Conservation (phyloP, 2,888 invertebrate species). For the Philopedon plagiatum region DNA sequence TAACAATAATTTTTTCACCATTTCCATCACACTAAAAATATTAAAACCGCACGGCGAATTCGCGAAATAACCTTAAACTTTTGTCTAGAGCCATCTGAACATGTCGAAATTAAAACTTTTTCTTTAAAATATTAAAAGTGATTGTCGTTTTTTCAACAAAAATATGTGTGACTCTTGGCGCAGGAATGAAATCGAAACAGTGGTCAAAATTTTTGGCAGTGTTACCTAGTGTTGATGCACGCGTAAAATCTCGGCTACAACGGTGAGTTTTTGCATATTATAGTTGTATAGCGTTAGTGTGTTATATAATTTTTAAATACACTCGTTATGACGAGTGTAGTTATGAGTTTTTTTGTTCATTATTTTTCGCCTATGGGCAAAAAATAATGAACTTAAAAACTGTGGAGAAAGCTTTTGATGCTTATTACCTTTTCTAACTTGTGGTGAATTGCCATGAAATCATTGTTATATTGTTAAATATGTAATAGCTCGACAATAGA, state of each 20-base stretch:
- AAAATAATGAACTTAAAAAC: no score
- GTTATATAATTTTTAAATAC: no score
- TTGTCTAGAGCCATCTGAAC: not conserved
- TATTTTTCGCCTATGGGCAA: no score
- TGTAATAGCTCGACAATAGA: no score
- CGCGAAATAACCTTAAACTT: constrained; percentile 1
- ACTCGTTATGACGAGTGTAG: no score
- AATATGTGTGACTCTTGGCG: constrained; percentile 27
- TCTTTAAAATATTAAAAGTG: not conserved
- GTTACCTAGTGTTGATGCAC: constrained; percentile 9
- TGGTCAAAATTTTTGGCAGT: constrained; percentile 22
- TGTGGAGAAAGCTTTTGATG: no score
- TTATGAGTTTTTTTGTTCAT: no score
- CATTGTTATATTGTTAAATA: no score
- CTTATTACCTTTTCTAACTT: no score
- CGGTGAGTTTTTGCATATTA: not conserved
- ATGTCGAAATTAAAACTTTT: constrained; percentile 16
- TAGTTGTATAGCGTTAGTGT: no score
- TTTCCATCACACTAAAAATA: no score
- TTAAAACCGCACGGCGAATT: not conserved
- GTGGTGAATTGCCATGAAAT: no score
- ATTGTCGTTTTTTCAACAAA: not conserved
- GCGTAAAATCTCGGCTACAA: constrained; percentile 14
- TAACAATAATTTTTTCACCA: not conserved
- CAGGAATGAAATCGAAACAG: constrained; percentile 21